Base-by-base conservation (phyloP, 2,888 invertebrate species). In the Conistra vaccinii region DNA sequence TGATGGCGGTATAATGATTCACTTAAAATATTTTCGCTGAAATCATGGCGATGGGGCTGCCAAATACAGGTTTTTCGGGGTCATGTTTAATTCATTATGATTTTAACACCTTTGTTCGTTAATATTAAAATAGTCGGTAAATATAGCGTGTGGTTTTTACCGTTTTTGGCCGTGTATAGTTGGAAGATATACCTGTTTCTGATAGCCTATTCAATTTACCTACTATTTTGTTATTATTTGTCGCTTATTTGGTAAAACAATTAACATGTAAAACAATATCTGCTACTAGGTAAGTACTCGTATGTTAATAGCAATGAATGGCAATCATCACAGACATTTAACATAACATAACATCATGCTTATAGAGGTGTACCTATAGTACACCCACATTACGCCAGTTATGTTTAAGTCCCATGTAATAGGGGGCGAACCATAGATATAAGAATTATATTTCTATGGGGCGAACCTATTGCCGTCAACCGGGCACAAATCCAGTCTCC, bases 1-100 rank as follows among this genome's bases (percentile, higher is more conserved):
- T 12, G 12, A 32, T 14, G 4, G 42, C 26, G 20, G 2, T 26
- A 35, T 51, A 80, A 67, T 53, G 29, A n/a, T 63, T 55, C 42
- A 29, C 32, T 42, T 63, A 68, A 78, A 78, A 63, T 68, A 14
- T 75, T 67, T 81, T 81, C 55, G 6, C 29, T 39, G 29, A 45
- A 26, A 79, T 70, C 72, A 45, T 7, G 9, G 9, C 17, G 23
- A n/a, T 20, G 42, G 32, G 35, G 55, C 62, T 80, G 73, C 12
- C 42, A 51, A 72, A 57, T 51, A 17, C 51, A 72, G 51, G 29
- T 60, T 60, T 76, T 78, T 29, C 26, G 45, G 45, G 60, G 73
- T 39, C 5, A 55, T 82, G 23, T 60, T 51, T 58, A 58, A 58
- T 57, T 69, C 3, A 48, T 78, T 78, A 68, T 29, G 1, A 29